Evolutionary conservation across 2,113 vertebrate species (phyloP).

Genomic region (Spea bombifrons): DNA sequence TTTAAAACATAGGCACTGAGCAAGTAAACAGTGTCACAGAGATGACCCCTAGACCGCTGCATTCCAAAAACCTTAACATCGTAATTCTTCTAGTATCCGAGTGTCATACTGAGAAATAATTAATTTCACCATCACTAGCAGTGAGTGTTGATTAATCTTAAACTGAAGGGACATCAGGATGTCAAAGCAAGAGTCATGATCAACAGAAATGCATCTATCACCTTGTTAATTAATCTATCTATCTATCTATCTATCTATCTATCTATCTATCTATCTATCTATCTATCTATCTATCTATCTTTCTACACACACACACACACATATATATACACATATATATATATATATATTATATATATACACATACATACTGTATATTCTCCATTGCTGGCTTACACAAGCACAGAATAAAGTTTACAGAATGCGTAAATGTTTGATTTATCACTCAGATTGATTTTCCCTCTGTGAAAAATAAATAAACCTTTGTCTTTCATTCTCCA

Average conservation of each 20-base stretch:
- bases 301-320: not conserved
- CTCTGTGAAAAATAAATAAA: conserved; percentile 17
- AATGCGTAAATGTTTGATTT: conserved; percentile 12
- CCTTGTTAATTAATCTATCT: not conserved
- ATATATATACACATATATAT: too few species aligned
- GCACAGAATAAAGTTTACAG: not conserved
- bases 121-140: not conserved
- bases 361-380: not conserved
- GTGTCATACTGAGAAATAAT: conserved; percentile 18
- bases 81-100: conserved; percentile 1
- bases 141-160: not conserved
- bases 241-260: conserved; percentile 8
- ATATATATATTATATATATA: not conserved
- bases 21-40: conserved; percentile 13
- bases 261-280: conserved; percentile 8
- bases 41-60: conserved; percentile 1
- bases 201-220: not conserved
- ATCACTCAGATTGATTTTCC: not conserved
- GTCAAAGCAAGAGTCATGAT: conserved; percentile 4
- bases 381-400: not conserved
- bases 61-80: not conserved
- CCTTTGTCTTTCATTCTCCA: conserved; percentile 9
- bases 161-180: not conserved
- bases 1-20: not conserved
- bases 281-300: conserved; percentile 6